phyloP scores from a whole-genome alignment of 2,113 vertebrate species.

The Tor tambroides region DNA sequence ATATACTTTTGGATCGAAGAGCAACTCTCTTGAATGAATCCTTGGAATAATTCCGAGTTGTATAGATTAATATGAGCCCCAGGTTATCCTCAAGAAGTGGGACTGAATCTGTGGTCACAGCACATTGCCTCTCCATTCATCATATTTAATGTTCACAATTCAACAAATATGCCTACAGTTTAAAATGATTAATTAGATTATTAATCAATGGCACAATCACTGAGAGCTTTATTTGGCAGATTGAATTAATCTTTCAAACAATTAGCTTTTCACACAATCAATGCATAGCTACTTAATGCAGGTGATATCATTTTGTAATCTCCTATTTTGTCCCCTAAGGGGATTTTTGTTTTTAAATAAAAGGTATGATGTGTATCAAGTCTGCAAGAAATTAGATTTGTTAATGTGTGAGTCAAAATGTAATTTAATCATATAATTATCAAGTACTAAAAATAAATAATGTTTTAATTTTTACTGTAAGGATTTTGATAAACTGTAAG shows the following conservation, averaged over 20 bases:
- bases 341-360: not conserved
- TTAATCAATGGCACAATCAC: slow-evolving; percentile 55
- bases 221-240: not conserved
- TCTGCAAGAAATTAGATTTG: not conserved
- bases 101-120: slow-evolving; percentile 1
- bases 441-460: no score
- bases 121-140: slow-evolving; percentile 38
- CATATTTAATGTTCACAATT: slow-evolving; percentile 58
- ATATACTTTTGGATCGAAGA: not conserved
- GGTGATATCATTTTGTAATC: not conserved
- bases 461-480: no score
- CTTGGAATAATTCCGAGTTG: not conserved
- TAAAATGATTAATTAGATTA: slow-evolving; percentile 66
- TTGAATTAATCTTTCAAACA: not conserved
- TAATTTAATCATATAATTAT: no score
- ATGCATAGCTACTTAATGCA: not conserved
- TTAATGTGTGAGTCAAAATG: no score
- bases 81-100: slow-evolving; percentile 2
- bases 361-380: not conserved
- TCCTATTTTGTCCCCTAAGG: not conserved
- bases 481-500: no score
- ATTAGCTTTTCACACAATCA: slow-evolving; percentile 1
- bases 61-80: slow-evolving; percentile 6
- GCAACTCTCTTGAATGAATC: slow-evolving; percentile 8
- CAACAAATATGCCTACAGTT: slow-evolving; percentile 60